phyloP scores from a whole-genome alignment of 2,797 vertebrate genomes.

The Acropternis orthonyx region DNA sequence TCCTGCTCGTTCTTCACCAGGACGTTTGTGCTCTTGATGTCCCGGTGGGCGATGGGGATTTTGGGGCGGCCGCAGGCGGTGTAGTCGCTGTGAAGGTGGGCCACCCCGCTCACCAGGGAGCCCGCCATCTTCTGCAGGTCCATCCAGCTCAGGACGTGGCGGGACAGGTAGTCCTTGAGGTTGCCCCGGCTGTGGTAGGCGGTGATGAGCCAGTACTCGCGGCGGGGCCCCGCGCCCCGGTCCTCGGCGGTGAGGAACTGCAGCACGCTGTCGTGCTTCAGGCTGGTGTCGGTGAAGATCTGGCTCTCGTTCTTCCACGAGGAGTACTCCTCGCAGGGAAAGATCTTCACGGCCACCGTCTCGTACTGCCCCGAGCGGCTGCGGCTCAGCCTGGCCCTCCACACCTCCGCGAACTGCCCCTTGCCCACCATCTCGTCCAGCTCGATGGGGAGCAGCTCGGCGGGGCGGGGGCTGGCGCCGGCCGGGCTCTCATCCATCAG shows the following conservation, averaged over 20 bases:
- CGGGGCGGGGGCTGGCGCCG: slow-evolving; percentile 29
- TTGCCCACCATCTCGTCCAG: slow-evolving; percentile 87
- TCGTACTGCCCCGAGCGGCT: slow-evolving; percentile 74
- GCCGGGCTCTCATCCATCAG: slow-evolving; percentile 54
- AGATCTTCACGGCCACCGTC: slow-evolving; percentile 89
- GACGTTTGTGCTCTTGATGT: slow-evolving; percentile 90
- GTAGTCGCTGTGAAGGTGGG: slow-evolving; percentile 88
- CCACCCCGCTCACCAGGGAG: slow-evolving; percentile 83
- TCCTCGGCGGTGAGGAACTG: slow-evolving; percentile 85
- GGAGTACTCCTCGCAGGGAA: slow-evolving; percentile 82
- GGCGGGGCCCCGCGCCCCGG: slow-evolving; percentile 69
- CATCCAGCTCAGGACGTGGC: slow-evolving; percentile 82
- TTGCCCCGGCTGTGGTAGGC: slow-evolving; percentile 87
- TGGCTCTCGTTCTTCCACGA: slow-evolving; percentile 88
- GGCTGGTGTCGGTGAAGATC: slow-evolving; percentile 83
- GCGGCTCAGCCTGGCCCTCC: slow-evolving; percentile 82
- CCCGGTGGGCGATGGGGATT: slow-evolving; percentile 86
- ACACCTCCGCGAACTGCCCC: slow-evolving; percentile 88
- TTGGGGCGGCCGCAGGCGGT: slow-evolving; percentile 76
- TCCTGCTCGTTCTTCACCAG: slow-evolving; percentile 83
- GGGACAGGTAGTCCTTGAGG: slow-evolving; percentile 86
- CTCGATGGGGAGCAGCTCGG: slow-evolving; percentile 83
- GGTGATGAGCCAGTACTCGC: slow-evolving; percentile 88
- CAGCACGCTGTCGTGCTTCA: slow-evolving; percentile 85
- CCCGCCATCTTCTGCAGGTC: slow-evolving; percentile 83